Conservation (phyloP, 2,888 invertebrate genomes). For the Apamea crenata region DNA sequence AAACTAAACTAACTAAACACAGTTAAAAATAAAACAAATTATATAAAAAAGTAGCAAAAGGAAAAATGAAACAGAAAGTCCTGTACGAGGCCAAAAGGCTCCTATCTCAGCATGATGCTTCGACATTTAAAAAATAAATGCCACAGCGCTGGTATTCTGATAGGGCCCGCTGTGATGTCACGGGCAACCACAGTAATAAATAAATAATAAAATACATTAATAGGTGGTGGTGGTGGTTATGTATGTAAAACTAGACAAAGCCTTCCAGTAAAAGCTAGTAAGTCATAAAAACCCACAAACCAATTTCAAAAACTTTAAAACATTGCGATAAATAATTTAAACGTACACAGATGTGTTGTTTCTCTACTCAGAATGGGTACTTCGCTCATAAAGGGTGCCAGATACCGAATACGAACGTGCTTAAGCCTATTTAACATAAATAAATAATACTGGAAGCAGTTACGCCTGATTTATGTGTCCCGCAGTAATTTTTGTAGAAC, state of each 20-base stretch:
- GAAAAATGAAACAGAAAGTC: no score
- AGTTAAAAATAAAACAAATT: no score
- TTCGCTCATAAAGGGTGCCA: slow-evolving; percentile 71
- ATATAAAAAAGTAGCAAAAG: no score
- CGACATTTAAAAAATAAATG: no score
- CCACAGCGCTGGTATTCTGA: no score
- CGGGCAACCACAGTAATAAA: no score
- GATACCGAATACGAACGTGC: slow-evolving; percentile 73
- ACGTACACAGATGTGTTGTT: slow-evolving; percentile 44
- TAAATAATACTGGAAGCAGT: slow-evolving; percentile 83
- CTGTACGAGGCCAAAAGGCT: no score
- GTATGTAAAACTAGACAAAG: background rate
- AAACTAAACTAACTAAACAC: no score
- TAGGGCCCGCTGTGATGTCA: no score
- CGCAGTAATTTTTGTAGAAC: slow-evolving; percentile 81
- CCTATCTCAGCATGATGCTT: no score
- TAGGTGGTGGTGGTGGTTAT: background rate
- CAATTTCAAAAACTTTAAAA: slow-evolving; percentile 41
- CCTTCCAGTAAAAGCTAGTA: background rate
- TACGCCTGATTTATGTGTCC: slow-evolving; percentile 81
- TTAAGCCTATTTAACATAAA: slow-evolving; percentile 85
- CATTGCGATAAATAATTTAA: slow-evolving; percentile 54
- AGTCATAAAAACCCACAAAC: slow-evolving; percentile 20
- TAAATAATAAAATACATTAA: no score
- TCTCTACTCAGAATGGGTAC: slow-evolving; percentile 51